phyloP scores from a whole-genome alignment of 2,888 invertebrate species.

The Helleia helle region DNA sequence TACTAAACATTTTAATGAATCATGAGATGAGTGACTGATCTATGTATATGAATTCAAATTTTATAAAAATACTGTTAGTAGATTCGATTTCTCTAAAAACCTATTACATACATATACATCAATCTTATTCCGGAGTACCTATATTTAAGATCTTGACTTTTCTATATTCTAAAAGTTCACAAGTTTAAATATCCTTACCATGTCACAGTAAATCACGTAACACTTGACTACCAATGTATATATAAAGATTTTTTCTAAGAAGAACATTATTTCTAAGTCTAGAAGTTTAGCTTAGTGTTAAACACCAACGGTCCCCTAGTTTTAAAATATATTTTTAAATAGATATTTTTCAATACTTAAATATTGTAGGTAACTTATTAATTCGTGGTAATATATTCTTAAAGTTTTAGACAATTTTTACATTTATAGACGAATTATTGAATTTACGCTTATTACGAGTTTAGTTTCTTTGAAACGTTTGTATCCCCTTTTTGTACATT shows the following conservation, averaged over 20 bases:
- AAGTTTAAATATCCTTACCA: too few species aligned
- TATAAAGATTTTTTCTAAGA: not conserved
- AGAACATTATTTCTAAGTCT: not conserved
- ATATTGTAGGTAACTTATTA: conserved; percentile 11
- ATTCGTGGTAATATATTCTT: conserved; percentile 9
- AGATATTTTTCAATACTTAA: conserved; percentile 17
- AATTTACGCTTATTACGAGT: conserved; percentile 63
- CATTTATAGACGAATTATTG: conserved; percentile 25
- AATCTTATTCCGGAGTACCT: too few species aligned
- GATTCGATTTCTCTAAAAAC: too few species aligned
- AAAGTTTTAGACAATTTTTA: conserved; percentile 19
- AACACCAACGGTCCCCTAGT: conserved; percentile 12
- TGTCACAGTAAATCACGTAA: not conserved
- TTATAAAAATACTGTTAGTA: too few species aligned
- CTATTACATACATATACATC: too few species aligned
- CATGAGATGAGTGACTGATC: too few species aligned
- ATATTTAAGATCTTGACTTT: too few species aligned
- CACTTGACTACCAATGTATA: conserved; percentile 5
- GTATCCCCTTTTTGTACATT: not conserved
- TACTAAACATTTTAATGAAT: too few species aligned
- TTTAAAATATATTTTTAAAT: conserved; percentile 14
- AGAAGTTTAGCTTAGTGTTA: conserved; percentile 6
- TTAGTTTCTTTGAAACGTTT: conserved; percentile 23
- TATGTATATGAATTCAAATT: too few species aligned
- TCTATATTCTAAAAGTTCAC: too few species aligned